These are phyloP conservation scores for Pagrus major DNA, from an alignment of 2,113 vertebrate species.

Conservation along the genomic window DNA sequence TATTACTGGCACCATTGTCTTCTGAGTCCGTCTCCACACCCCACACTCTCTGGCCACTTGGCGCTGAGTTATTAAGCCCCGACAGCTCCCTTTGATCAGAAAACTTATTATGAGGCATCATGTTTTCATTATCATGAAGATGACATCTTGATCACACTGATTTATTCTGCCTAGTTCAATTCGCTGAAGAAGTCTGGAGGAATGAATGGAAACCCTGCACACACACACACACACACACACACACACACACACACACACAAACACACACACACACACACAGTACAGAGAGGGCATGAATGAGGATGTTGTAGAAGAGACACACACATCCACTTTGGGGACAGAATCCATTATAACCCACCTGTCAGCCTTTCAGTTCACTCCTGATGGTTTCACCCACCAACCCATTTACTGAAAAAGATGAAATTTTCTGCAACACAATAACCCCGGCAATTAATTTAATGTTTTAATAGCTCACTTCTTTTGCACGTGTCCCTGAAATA, in stretches of 20 bases:
- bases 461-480: conserved; percentile 56
- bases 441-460: conserved; percentile 66
- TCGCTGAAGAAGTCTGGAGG: conserved; percentile 65
- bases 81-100: conserved; percentile 67
- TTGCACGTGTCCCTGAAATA: conserved; percentile 48
- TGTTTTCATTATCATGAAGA: conserved; percentile 82
- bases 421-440: conserved; percentile 70
- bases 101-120: conserved; percentile 76
- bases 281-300: conserved; percentile 26
- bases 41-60: conserved; percentile 48
- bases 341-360: conserved; percentile 77
- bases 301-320: conserved; percentile 41
- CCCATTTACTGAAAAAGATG: conserved; percentile 67
- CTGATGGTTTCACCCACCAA: conserved; percentile 64
- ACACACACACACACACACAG: neutral
- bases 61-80: conserved; percentile 60
- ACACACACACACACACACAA: conserved; percentile 3
- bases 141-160: conserved; percentile 80
- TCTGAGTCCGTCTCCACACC: conserved; percentile 35
- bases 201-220: conserved; percentile 28
- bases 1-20: conserved; percentile 41
- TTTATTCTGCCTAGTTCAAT: conserved; percentile 78
- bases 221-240: neutral
- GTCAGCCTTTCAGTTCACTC: conserved; percentile 73
- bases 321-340: conserved; percentile 71